Evolutionary conservation across 2,113 vertebrate species (phyloP).

Genomic region (Mormyrus lacerda): DNA sequence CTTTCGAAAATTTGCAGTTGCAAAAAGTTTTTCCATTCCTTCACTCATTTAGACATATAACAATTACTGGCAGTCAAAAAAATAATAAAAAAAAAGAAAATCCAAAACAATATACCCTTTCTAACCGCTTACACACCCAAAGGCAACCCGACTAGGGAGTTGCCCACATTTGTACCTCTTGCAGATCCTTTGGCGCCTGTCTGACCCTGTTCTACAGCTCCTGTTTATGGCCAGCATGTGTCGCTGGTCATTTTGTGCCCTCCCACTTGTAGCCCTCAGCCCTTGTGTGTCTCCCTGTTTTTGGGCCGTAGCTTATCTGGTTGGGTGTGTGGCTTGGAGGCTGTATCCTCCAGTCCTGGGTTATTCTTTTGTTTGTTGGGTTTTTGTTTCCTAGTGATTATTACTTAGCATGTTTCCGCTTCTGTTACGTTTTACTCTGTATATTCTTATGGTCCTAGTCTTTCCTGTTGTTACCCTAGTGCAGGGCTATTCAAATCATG

Average conservation of each 20-base stretch:
- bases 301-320: not conserved
- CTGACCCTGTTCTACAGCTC: not conserved
- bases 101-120: not conserved
- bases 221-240: not conserved
- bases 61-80: not conserved
- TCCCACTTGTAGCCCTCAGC: not conserved
- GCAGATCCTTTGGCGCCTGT: not conserved
- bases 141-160: not conserved
- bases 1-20: not conserved
- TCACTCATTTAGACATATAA: not conserved
- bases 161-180: not conserved
- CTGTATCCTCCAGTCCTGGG: not conserved
- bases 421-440: not conserved
- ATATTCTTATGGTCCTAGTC: not conserved
- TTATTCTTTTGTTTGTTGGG: not conserved
- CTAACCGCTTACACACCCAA: not conserved
- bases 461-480: not conserved
- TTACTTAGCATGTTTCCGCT: not conserved
- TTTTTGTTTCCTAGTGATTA: not conserved
- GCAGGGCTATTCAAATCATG: no score
- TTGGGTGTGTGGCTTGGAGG: not conserved
- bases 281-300: not conserved
- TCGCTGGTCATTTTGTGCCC: not conserved
- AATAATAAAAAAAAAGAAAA: not conserved
- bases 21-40: not conserved